A percentile compares a stretch with the other conserved stretches of the same genome.
phyloP scores from a whole-genome alignment of 1,140 invertebrate genomes.

The Chlorops oryzae region DNA sequence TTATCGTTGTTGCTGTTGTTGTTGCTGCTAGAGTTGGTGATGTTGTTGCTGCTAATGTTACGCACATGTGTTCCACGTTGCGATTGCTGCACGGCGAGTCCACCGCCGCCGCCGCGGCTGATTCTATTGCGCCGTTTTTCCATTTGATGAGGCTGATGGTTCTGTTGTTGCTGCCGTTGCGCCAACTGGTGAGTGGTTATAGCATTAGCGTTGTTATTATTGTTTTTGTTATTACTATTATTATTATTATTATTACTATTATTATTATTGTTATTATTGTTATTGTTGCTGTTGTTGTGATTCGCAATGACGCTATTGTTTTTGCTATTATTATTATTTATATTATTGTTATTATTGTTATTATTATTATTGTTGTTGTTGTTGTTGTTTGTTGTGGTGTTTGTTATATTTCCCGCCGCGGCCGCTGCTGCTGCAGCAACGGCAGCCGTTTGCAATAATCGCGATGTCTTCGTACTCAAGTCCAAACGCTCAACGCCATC shows the following conservation, averaged over 20 bases:
- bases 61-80: no score
- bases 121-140: no score
- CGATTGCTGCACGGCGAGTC: no score
- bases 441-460: constrained; percentile 35
- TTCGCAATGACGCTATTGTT: constrained; percentile 8
- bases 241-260: background rate
- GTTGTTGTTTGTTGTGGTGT: constrained; percentile 31
- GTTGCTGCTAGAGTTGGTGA: background rate
- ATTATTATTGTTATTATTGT: constrained; percentile 11
- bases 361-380: constrained; percentile 15
- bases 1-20: background rate
- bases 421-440: constrained; percentile 30
- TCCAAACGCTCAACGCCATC: constrained; percentile 58
- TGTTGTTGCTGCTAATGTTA: background rate
- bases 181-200: background rate
- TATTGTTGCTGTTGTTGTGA: background rate
- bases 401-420: constrained; percentile 15
- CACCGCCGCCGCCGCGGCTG: no score
- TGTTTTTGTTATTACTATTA: background rate
- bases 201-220: background rate
- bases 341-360: constrained; percentile 11
- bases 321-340: constrained; percentile 17
- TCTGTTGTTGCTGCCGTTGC: background rate
- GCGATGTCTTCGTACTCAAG: constrained; percentile 39
- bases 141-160: no score